A percentile compares a stretch with the other conserved stretches of the same genome.
Evolutionary conservation across 1,140 invertebrate species (phyloP).

Genomic region (Euwallacea similis): DNA sequence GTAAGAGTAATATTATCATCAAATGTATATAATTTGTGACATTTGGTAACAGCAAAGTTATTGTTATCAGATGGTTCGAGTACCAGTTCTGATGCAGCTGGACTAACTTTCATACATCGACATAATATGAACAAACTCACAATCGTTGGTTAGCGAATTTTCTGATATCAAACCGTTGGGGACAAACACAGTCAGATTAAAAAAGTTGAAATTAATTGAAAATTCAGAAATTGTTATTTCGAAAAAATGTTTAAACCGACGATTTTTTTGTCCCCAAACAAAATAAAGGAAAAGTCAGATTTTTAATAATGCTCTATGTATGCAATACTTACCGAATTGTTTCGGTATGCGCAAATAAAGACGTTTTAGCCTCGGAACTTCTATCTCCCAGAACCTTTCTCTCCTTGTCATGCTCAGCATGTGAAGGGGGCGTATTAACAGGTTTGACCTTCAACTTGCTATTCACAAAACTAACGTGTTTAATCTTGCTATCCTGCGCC

Average conservation of each 20-base stretch:
- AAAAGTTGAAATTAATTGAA: neutral
- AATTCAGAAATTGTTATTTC: neutral
- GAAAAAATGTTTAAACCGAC: neutral
- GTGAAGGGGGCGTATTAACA: conserved; percentile 2
- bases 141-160: too few relatives aligned
- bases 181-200: too few relatives aligned
- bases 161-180: too few relatives aligned
- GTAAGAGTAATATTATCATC: too few relatives aligned
- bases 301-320: too few relatives aligned
- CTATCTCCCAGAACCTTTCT: conserved; percentile 7
- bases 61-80: too few relatives aligned
- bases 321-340: neutral
- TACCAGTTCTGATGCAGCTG: too few relatives aligned
- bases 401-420: conserved; percentile 26
- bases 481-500: conserved; percentile 45
- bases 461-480: conserved; percentile 54
- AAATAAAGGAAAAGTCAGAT: neutral
- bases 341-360: neutral
- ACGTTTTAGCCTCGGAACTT: neutral
- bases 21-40: too few relatives aligned
- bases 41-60: too few relatives aligned
- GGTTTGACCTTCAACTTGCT: conserved; percentile 43
- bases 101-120: too few relatives aligned
- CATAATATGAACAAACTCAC: too few relatives aligned
- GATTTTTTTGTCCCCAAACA: neutral